Base-by-base conservation (phyloP, 2,888 invertebrate species). In the Malthinus seriepunctatus region DNA sequence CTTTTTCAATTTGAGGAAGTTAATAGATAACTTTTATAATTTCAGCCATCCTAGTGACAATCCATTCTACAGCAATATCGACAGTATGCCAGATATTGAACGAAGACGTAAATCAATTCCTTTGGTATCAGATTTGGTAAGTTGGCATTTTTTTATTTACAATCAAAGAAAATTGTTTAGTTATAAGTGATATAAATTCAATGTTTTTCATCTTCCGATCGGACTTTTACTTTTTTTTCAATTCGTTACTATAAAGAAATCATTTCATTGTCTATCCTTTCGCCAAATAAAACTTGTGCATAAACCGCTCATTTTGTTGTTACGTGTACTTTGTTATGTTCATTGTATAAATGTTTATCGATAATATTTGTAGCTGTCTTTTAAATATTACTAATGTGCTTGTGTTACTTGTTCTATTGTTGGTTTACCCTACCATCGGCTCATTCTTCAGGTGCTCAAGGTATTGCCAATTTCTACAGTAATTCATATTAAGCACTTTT, bases 61-160 rank as follows among this genome's bases (percentile, higher is more conserved):
- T 82, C 95, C 97, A 8, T 99, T 99, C 85, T 99, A 98, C 86
- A 97, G 96, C 81, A 96, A 95, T 80, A 99, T 99, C 82, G 98
- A 99, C 86, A 98, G 97, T 76, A 97, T 96, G 95, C 98, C 99
- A 49, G 97, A 98, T 80, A 97, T 99, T 80, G 89, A 97, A 75
- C 96, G 97, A 52, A 86, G 96, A 73, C 86, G 97, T 77, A 98
- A 98, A 82, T 97, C 97, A 51, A 97, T 98, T 76, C 97, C 98
- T 32, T 86, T 98, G 75, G 98, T 99, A 73, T 97, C 97, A 62
- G 99, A 99, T 83, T 87, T 99, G 90, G 99, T 99, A 88, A 90
- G 95, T 89, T 37, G 15, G 11, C 14, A 39, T 3, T 4, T 14
- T 39, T 10, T 39, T 39, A n/a, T 14, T 42, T 15, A 11, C 23